A percentile compares a stretch with the other conserved stretches of the same genome.
phyloP scores from a whole-genome alignment of 1,140 invertebrate genomes.

The Saxidomus purpurata region DNA sequence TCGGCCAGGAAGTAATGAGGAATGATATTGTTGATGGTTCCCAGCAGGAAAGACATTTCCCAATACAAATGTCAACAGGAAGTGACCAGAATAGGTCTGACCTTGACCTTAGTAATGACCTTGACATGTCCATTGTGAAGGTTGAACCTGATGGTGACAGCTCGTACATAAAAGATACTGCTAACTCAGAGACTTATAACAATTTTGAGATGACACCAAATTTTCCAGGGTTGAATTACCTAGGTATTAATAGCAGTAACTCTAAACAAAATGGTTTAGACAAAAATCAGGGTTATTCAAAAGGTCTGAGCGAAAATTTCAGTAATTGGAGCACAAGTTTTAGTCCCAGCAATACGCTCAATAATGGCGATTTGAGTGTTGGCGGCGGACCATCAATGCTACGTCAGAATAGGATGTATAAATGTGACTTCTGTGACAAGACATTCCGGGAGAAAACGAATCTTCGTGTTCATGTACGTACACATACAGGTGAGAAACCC shows the following conservation, averaged over 20 bases:
- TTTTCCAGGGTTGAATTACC: background rate
- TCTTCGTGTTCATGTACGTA: slow-evolving; percentile 53
- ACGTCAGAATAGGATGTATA: slow-evolving; percentile 13
- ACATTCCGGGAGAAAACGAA: slow-evolving; percentile 56
- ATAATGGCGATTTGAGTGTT: background rate
- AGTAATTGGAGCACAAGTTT: background rate
- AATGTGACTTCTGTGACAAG: slow-evolving; percentile 64
- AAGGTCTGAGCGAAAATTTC: background rate
- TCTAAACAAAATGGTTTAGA: background rate
- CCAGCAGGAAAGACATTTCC: background rate
- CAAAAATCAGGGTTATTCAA: background rate
- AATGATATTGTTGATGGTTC: background rate
- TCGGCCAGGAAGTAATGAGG: slow-evolving; percentile 22
- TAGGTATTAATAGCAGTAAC: background rate
- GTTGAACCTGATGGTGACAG: background rate
- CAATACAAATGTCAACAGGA: background rate
- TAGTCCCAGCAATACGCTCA: background rate
- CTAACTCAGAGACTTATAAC: background rate
- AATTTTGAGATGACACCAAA: background rate
- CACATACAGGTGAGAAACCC: slow-evolving; percentile 62
- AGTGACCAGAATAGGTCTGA: background rate
- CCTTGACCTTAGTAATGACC: background rate
- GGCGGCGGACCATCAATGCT: background rate
- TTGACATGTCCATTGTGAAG: slow-evolving; percentile 18
- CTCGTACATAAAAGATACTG: background rate